Conservation (phyloP, 2,797 vertebrate genomes). For the Etheostoma perlongum region DNA sequence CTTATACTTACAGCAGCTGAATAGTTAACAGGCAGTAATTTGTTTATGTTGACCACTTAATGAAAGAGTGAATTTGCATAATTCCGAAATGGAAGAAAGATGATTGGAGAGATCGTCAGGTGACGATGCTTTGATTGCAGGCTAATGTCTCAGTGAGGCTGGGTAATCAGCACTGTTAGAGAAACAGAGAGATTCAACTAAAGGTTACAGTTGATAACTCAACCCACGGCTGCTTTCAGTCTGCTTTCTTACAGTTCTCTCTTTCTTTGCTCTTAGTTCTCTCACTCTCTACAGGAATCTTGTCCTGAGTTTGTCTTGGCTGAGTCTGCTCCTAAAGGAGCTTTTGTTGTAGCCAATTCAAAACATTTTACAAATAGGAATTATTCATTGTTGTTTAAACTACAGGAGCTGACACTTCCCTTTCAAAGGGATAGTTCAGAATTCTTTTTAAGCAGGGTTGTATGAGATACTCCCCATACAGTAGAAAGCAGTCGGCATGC, state of each 20-base stretch:
- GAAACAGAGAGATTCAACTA: slow-evolving; percentile 48
- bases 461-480: too few species aligned
- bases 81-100: slow-evolving; percentile 51
- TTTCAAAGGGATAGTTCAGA: too few species aligned
- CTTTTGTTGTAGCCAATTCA: neutral
- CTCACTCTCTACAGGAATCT: slow-evolving; percentile 1
- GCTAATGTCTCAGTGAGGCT: slow-evolving; percentile 24
- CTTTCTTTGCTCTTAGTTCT: neutral
- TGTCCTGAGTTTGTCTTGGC: neutral
- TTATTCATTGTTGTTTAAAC: neutral
- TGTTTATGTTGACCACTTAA: slow-evolving; percentile 56
- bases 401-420: neutral
- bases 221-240: neutral
- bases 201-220: slow-evolving; percentile 28
- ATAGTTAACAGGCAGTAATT: slow-evolving; percentile 21
- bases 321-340: neutral
- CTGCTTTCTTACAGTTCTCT: neutral
- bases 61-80: slow-evolving; percentile 50
- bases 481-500: too few species aligned
- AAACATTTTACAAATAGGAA: neutral
- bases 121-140: slow-evolving; percentile 51
- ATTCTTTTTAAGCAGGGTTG: too few species aligned
- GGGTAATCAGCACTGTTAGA: slow-evolving; percentile 52
- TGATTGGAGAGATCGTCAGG: slow-evolving; percentile 55
- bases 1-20: slow-evolving; percentile 11